These are phyloP conservation scores for Linnaemya vulpina DNA, from an alignment of 2,888 invertebrate species.

Conservation along the genomic window DNA sequence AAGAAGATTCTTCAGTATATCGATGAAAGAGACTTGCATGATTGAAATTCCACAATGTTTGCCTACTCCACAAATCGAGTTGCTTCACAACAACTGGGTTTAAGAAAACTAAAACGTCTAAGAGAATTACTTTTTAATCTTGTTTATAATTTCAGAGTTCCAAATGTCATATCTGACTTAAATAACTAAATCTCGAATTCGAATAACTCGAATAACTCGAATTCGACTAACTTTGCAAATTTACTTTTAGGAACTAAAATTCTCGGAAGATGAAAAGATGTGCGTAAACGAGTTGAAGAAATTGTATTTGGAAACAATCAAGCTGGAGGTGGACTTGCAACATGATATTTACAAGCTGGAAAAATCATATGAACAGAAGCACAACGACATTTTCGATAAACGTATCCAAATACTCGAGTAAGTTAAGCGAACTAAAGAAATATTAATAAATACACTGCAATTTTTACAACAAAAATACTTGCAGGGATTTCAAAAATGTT, in stretches of 20 bases:
- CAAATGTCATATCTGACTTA: too few species aligned
- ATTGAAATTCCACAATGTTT: too few species aligned
- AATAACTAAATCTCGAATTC: too few species aligned
- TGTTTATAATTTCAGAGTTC: too few species aligned
- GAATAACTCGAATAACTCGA: too few species aligned
- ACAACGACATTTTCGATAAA: slow-evolving; percentile 88
- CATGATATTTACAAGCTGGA: slow-evolving; percentile 96
- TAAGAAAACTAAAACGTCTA: too few species aligned
- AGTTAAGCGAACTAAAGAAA: slow-evolving; percentile 35
- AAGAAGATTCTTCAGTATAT: too few species aligned
- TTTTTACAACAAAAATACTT: background rate
- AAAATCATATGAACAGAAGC: slow-evolving; percentile 89
- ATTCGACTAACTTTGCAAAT: background rate
- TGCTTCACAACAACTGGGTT: too few species aligned
- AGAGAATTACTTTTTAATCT: too few species aligned
- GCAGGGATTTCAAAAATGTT: slow-evolving; percentile 76
- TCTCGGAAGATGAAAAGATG: slow-evolving; percentile 88
- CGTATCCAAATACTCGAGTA: slow-evolving; percentile 80
- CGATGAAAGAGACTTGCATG: too few species aligned
- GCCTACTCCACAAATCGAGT: too few species aligned
- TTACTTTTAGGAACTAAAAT: slow-evolving; percentile 73
- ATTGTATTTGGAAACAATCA: slow-evolving; percentile 91
- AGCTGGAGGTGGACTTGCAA: slow-evolving; percentile 96
- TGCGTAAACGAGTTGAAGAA: slow-evolving; percentile 87
- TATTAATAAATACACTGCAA: background rate